Evolutionary conservation across 2,888 invertebrate genomes (phyloP).

Genomic region (Mechanitis mazaeus): DNA sequence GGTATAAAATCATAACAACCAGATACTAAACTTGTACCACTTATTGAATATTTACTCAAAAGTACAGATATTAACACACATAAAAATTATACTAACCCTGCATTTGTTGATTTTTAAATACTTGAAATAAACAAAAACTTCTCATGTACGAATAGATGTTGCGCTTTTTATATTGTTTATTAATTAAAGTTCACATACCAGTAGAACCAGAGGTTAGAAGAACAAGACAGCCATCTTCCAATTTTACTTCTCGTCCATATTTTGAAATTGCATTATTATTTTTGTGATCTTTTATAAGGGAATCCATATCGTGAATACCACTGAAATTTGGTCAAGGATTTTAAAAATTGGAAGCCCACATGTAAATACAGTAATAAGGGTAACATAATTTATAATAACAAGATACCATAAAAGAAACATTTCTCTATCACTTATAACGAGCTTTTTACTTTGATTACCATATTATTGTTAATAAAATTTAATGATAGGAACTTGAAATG

Average conservation of each 20-base stretch:
- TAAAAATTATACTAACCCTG: too few species aligned
- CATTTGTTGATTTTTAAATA: neutral
- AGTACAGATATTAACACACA: too few species aligned
- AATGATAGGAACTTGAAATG: neutral
- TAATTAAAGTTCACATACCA: constrained; percentile 34
- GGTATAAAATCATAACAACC: too few species aligned
- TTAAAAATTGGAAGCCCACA: too few species aligned
- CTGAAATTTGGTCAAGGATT: constrained; percentile 37
- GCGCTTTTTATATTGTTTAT: neutral
- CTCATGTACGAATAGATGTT: neutral
- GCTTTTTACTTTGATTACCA: too few species aligned
- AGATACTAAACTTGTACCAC: too few species aligned
- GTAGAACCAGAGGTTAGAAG: constrained; percentile 86
- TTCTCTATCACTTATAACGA: too few species aligned
- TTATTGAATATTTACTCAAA: too few species aligned
- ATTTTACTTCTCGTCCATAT: constrained; percentile 76
- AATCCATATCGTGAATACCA: constrained; percentile 47
- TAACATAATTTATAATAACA: too few species aligned
- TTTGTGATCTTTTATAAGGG: constrained; percentile 42
- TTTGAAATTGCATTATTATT: constrained; percentile 43
- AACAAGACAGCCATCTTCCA: constrained; percentile 85
- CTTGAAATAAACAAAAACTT: neutral
- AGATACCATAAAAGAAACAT: too few species aligned
- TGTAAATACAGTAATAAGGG: too few species aligned
- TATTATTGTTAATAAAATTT: too few species aligned